Evolutionary conservation across 2,113 vertebrate genomes (phyloP), one percentile per base, ranked within the genome.

Genomic region (sheep (Ovis aries)): DNA sequence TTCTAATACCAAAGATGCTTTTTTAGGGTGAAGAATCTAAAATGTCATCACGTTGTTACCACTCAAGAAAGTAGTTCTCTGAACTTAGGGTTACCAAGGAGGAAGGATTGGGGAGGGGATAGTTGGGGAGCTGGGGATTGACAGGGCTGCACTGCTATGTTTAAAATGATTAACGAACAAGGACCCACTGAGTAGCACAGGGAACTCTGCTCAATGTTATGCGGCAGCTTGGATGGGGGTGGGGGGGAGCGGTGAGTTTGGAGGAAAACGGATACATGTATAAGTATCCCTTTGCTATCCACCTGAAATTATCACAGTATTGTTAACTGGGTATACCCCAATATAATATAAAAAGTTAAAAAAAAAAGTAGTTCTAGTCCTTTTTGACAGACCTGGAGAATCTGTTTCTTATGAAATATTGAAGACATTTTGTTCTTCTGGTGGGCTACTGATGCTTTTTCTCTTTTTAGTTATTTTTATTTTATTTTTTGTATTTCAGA

Each of bases 1-100:
- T 96, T 90, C 91, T 93, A 59, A 96, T 25, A 78, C 67, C 97
- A 93, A 40, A 87, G 85, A 86, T 5, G 33, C 60, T 91, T 74
- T 94, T 90, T 96, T 36, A 25, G 43, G 23, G 48, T 16, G 67
- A 83, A 29, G 78, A 48, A 45, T 90, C 40, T 74, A 50, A 90
- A 86, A 48, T 74, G 57, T 74, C 52, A 14, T 67, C 86, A 6
- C 33, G 4, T 43, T 7, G 1, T 82, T 82, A 33, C 59, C 83
- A 64, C 64, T 82, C 59, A 31, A 48, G 64, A 81, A 92, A 85
- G 52, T 31, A 27, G 31, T 29, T 83, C 43, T 19, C 71, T 77
- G 40, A 77, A 77, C 40, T 77, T 77, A 43, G 1, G 23, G 71
- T 77, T 77, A 43, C 71, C 71, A 77, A 77, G 23, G 36, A 77